Conservation (phyloP, 2,888 invertebrate species). For the Sthenelais limicola region DNA sequence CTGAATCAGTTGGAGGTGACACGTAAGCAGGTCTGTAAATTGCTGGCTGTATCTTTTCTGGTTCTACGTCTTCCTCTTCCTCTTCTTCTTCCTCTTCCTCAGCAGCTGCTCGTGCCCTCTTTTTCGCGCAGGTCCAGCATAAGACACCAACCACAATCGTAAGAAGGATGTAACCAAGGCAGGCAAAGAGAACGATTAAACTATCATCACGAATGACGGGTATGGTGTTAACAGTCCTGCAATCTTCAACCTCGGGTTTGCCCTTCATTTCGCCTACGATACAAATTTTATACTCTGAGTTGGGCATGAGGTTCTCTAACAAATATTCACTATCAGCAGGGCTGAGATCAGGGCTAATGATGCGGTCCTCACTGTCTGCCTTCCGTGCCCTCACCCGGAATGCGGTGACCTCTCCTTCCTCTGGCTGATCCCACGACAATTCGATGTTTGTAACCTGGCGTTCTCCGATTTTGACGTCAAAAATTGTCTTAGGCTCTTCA, state of each 20-base stretch:
- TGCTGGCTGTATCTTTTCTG: neutral
- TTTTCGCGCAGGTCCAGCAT: slow-evolving; percentile 34
- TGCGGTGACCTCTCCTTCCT: neutral
- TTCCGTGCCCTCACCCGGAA: neutral
- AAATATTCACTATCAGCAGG: slow-evolving; percentile 1
- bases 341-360: neutral
- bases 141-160: slow-evolving; percentile 36
- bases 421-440: slow-evolving; percentile 16
- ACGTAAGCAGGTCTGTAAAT: neutral
- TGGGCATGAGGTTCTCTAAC: slow-evolving; percentile 32
- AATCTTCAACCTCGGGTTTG: slow-evolving; percentile 1
- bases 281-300: slow-evolving; percentile 38
- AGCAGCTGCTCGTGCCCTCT: neutral
- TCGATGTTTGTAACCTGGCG: neutral
- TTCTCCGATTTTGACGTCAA: neutral
- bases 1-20: neutral
- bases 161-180: slow-evolving; percentile 35
- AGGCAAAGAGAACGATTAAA: slow-evolving; percentile 33
- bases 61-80: neutral
- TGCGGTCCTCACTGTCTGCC: slow-evolving; percentile 21
- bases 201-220: slow-evolving; percentile 43
- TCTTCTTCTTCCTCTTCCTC: slow-evolving; percentile 36
- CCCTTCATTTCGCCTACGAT: slow-evolving; percentile 23
- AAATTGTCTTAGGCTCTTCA: neutral
- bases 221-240: slow-evolving; percentile 29